Conservation (phyloP, 2,113 vertebrate genomes). For the Sylvia atricapilla region DNA sequence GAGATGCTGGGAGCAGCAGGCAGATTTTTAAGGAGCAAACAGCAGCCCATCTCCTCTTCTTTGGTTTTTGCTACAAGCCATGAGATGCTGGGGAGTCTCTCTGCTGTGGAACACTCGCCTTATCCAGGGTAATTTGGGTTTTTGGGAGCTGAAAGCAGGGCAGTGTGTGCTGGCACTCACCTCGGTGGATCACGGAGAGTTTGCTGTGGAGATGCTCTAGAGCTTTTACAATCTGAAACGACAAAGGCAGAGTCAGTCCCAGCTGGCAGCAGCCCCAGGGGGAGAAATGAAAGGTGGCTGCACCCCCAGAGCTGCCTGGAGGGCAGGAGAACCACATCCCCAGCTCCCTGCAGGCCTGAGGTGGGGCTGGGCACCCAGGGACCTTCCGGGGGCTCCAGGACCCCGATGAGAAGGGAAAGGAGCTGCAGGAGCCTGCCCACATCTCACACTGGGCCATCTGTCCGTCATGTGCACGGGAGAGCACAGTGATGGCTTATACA, state of each 20-base stretch:
- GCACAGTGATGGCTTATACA: not conserved
- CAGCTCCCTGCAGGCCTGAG: not conserved
- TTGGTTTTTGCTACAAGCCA: not conserved
- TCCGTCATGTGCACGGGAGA: rapidly evolving
- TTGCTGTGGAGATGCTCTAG: conserved; percentile 97
- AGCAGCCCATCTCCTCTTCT: not conserved
- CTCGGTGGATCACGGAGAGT: conserved; percentile 95
- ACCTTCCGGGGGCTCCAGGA: not conserved
- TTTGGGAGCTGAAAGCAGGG: not conserved
- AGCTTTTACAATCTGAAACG: conserved; percentile 91
- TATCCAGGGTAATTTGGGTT: not conserved
- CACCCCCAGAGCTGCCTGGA: not conserved
- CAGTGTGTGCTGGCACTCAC: conserved; percentile 67
- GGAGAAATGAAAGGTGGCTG: not conserved
- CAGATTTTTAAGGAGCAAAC: not conserved
- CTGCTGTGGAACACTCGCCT: not conserved
- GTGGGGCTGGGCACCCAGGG: not conserved
- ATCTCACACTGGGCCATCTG: not conserved
- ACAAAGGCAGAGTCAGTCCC: conserved; percentile 13
- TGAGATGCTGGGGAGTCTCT: not conserved
- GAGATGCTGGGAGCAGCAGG: not conserved
- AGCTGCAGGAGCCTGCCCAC: not conserved
- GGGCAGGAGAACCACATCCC: not conserved
- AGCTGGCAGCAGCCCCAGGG: not conserved
- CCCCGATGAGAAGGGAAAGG: not conserved